These are phyloP conservation scores for Mionectes macconnelli DNA, from an alignment of 2,113 vertebrate species.

Conservation along the genomic window DNA sequence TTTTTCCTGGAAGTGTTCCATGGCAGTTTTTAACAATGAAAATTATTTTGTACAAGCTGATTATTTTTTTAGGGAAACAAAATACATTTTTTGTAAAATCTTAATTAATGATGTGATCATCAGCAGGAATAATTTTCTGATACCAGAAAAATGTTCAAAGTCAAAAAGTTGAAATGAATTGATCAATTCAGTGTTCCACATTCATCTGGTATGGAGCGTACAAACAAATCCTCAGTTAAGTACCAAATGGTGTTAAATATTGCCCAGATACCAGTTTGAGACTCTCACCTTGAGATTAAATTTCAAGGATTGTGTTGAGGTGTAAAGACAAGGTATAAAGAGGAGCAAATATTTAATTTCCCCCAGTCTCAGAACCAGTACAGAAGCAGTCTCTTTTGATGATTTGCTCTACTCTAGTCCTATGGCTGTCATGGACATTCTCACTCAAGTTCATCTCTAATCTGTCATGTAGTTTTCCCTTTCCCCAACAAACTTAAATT, in stretches of 20 bases:
- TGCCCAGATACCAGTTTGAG: not conserved
- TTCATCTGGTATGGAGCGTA: not conserved
- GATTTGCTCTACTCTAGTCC: not conserved
- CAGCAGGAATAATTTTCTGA: not conserved
- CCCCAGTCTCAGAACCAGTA: not conserved
- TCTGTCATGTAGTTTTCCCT: not conserved
- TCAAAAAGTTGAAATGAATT: not conserved
- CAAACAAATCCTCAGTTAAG: not conserved
- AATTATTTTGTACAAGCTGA: not conserved
- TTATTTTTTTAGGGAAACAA: not conserved
- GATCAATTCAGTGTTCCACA: not conserved
- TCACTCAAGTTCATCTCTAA: not conserved
- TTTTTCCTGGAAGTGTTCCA: not conserved
- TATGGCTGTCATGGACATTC: not conserved
- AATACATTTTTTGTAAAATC: not conserved
- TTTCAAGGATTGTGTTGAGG: not conserved
- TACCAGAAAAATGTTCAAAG: not conserved
- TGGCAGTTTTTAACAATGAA: not conserved
- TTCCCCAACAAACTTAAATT: not conserved
- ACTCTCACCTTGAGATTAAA: not conserved
- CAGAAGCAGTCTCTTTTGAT: not conserved
- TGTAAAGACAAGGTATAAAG: not conserved
- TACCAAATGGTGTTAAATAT: not conserved
- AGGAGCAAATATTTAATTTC: not conserved
- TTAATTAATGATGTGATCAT: not conserved